These are phyloP conservation scores for Oeneis ivallda DNA, from an alignment of 2,888 invertebrate genomes.

Conservation along the genomic window DNA sequence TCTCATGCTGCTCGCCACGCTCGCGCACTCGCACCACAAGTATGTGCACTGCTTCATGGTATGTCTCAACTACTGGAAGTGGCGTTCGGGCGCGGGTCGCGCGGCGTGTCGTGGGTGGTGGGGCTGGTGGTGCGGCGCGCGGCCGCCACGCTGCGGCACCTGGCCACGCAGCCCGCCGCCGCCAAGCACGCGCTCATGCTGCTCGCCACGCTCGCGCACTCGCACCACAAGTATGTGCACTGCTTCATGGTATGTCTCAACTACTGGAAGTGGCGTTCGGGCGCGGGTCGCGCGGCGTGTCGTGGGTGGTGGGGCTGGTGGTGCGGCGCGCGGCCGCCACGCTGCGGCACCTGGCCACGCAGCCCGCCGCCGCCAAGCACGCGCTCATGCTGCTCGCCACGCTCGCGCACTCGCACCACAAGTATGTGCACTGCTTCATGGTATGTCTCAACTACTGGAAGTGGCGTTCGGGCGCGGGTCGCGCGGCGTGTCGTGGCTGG, in stretches of 20 bases:
- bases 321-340: constrained; percentile 58
- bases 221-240: too few relatives aligned
- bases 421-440: too few relatives aligned
- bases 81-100: constrained; percentile 63
- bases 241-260: too few relatives aligned
- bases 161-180: constrained; percentile 56
- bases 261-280: constrained; percentile 68
- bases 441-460: too few relatives aligned
- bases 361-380: constrained; percentile 57
- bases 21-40: constrained; percentile 57
- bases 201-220: constrained; percentile 57
- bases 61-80: constrained; percentile 56
- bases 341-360: constrained; percentile 57
- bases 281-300: constrained; percentile 56
- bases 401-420: constrained; percentile 54
- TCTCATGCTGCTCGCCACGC: constrained; percentile 56
- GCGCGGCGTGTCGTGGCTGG: constrained; percentile 63
- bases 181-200: constrained; percentile 57
- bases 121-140: constrained; percentile 60
- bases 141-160: constrained; percentile 56
- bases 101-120: constrained; percentile 65
- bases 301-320: constrained; percentile 62
- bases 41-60: constrained; percentile 23
- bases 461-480: constrained; percentile 63
- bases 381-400: constrained; percentile 59